Conservation (phyloP, 1,140 invertebrate species). For the Theocolax elegans region DNA sequence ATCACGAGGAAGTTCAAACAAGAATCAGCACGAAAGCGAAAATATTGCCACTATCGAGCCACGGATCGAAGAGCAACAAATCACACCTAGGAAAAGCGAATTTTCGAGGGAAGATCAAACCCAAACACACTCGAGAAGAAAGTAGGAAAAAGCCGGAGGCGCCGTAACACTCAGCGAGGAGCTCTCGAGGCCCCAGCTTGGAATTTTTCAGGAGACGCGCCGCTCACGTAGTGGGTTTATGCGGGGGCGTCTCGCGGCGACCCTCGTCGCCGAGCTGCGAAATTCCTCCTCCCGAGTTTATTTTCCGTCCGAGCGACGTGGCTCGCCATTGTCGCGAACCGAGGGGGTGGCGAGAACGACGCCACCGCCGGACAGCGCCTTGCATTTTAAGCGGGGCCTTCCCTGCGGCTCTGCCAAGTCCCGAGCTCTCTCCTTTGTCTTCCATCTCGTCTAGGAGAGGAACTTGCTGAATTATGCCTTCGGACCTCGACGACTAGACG, state of each 20-base stretch:
- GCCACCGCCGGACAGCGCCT: constrained; percentile 21
- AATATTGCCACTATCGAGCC: too few relatives aligned
- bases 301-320: neutral
- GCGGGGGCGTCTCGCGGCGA: neutral
- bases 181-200: neutral
- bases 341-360: constrained; percentile 4
- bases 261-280: neutral
- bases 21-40: too few relatives aligned
- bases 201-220: too few relatives aligned
- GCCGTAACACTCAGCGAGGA: neutral
- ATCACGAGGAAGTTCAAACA: too few relatives aligned
- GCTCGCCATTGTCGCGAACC: too few relatives aligned
- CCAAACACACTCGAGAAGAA: neutral
- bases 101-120: neutral
- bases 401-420: neutral
- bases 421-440: constrained; percentile 9
- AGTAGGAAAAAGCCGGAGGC: neutral
- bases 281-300: constrained; percentile 4
- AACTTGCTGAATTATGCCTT: constrained; percentile 25
- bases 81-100: too few relatives aligned
- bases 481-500: too few relatives aligned
- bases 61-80: constrained; percentile 9
- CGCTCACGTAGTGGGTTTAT: neutral
- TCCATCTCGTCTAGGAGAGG: neutral
- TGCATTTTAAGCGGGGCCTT: constrained; percentile 27